Base-by-base conservation (phyloP, 92 coral and sea anemone species). In the Hydrozoanthus gracilis region DNA sequence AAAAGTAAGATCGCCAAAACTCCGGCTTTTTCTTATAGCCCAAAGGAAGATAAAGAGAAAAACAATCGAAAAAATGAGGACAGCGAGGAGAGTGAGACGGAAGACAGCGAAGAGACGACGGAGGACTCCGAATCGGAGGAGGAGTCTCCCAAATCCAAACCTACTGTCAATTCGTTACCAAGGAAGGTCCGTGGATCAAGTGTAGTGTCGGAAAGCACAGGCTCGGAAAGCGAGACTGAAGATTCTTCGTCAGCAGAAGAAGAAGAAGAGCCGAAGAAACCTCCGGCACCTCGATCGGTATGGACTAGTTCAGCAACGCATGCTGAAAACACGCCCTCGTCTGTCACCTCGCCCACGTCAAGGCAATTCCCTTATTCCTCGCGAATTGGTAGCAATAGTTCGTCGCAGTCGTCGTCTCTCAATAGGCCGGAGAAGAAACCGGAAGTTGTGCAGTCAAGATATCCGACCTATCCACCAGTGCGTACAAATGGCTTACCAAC, bases 401-500 rank as follows among this genome's bases (percentile, higher is more conserved):
- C 86, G 78, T 82, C 79, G 17, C 80, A 75, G 16, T 58, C 84
- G 9, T 88, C 95, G 35, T 84, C 94, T 35, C 87, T 88, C 67
- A 74, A 49, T 61, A 87, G 84, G 52, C 83, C 76, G 78, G 98
- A 92, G 8, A 88, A 86, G 73, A 88, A 87, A 64, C 89, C 86
- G 64, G 95, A 92, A 13, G 86, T 88, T 4, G 67, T 89, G 18
- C 77, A 85, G 71, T 75, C 94, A 35, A 92, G 94, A 87, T 73
- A 73, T 58, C 90, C 79, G 68, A 91, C 87, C 51, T 84, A 70
- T 64, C 92, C 95, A 3, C 92, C 95, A 3, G 71, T 86, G 72
- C 93, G 94, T 60, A 95, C 98, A n/a, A 92, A 93, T 67, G 98
- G 92, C 13, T 79, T 86, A 13, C 68, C 98, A 13, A 95, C 98